Evolutionary conservation across 2,113 vertebrate species (phyloP), one percentile per base, ranked within the genome.

Genomic region (Irena cyanogastra): DNA sequence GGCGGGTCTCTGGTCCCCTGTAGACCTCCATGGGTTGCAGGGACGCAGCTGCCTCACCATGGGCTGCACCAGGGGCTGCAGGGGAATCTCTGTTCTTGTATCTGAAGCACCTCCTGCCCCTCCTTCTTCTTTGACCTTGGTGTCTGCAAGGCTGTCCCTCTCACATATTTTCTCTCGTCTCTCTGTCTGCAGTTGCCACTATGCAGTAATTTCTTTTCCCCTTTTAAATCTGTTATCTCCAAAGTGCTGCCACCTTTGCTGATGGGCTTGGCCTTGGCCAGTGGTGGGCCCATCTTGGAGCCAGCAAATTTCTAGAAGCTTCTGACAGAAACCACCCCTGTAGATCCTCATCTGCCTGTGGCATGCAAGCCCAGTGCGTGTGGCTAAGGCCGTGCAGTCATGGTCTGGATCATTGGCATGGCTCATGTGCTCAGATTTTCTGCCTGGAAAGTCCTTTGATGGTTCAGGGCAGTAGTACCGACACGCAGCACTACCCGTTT

Each of bases 231-330:
- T 61, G 17, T 61, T 61, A 23, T 54, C 30, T 27, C 5, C 10
- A 23, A 11, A 31, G 44, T 33, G 27, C 23, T 44, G 11, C 16
- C 27, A 37, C 37, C 27, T 50, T 39, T 0, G 0, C 33, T 61
- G 53, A 31, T 61, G n/a, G n/a, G 14, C 61, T 83, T 0, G 0
- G 17, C 18, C 61, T 54, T 47, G 26, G 70, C 21, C 39, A 27
- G 13, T 10, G 9, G 39, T 60, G 6, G 45, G n/a, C 41, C 53
- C 8, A 4, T 41, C 30, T 41, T 53, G 26, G 16, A 61, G 17
- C 30, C 8, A 35, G n/a, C 13, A 54, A 47, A 5, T 31, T 69
- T 61, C 41, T 47, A 54, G 47, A 54, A 61, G 24, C 17, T 75
- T 75, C 30, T 75, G 28, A 76, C 17, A 54, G 78, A 54, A 54